Conservation (phyloP, 1,140 invertebrate genomes). For the Trachelipus rathkii region DNA sequence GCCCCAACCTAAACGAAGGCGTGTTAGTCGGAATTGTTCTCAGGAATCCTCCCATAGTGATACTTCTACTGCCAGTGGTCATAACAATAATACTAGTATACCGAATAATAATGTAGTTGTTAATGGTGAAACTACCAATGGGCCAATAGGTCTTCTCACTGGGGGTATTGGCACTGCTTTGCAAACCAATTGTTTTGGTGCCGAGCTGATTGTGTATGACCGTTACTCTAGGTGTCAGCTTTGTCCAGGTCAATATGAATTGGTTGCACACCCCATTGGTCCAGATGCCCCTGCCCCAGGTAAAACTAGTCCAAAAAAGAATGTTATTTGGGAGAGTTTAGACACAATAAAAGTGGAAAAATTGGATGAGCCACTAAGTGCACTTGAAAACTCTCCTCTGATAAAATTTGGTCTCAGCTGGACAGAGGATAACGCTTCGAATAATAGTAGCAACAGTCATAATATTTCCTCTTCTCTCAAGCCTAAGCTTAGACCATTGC, state of each 20-base stretch:
- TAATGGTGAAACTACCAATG: not conserved
- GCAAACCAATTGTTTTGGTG: slow-evolving; percentile 58
- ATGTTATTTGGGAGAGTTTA: slow-evolving; percentile 72
- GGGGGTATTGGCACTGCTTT: slow-evolving; percentile 48
- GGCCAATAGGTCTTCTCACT: slow-evolving; percentile 18
- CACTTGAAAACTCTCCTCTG: slow-evolving; percentile 51
- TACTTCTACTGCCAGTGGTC: slow-evolving; percentile 24
- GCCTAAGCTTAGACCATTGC: slow-evolving; percentile 34
- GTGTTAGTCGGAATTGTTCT: slow-evolving; percentile 37
- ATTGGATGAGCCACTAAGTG: slow-evolving; percentile 58
- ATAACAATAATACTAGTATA: slow-evolving; percentile 22
- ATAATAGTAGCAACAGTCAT: no score
- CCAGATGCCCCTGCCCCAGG: slow-evolving; percentile 40
- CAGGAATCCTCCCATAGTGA: slow-evolving; percentile 10
- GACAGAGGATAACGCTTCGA: slow-evolving; percentile 24
- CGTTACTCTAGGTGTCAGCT: slow-evolving; percentile 80
- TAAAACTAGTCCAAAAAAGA: slow-evolving; percentile 48
- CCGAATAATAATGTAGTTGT: not conserved
- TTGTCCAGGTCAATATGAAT: slow-evolving; percentile 82
- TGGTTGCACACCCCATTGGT: slow-evolving; percentile 60
- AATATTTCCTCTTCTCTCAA: slow-evolving; percentile 19
- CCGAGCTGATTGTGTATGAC: slow-evolving; percentile 84
- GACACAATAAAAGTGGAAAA: slow-evolving; percentile 58
- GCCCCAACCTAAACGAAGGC: slow-evolving; percentile 42
- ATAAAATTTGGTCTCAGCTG: slow-evolving; percentile 29